Evolutionary conservation across 2,888 invertebrate genomes (phyloP), one percentile per base, ranked within the genome.

Genomic region (Folsomia candida): DNA sequence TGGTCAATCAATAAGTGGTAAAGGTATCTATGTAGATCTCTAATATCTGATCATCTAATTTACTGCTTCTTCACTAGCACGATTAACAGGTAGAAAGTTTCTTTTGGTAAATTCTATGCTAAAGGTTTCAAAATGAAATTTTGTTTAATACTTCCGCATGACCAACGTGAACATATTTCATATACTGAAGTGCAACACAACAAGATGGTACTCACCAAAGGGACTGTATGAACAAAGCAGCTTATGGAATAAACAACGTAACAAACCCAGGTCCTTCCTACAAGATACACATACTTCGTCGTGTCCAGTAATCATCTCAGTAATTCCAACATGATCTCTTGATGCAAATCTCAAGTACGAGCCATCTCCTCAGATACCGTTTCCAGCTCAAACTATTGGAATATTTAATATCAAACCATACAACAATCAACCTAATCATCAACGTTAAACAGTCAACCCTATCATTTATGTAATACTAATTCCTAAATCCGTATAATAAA

Each of bases 21-120:
- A n/a, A n/a, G n/a, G n/a, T n/a, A n/a, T n/a, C n/a, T n/a, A n/a
- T n/a, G n/a, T n/a, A n/a, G n/a, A n/a, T n/a, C n/a, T n/a, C n/a
- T n/a, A n/a, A n/a, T n/a, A n/a, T n/a, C n/a, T n/a, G n/a, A n/a
- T n/a, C n/a, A n/a, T n/a, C n/a, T n/a, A n/a, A n/a, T n/a, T n/a
- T n/a, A n/a, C n/a, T n/a, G n/a, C n/a, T 54, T 37, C 63, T 54
- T 63, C 71, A 71, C 71, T 71, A 71, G 71, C 68, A 71, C 71
- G 64, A 60, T 63, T 51, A 68, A 68, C 64, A 71, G 64, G 67
- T 71, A 71, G 68, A 59, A 66, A 71, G 67, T 61, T 64, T 58
- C 64, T 61, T 47, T 47, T 47, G 47, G 47, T 47, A 18, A 18
- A n/a, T n/a, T n/a, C n/a, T n/a, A n/a, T n/a, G n/a, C n/a, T n/a